Conservation (phyloP, 2,113 vertebrate species). For the Ceuthmochares aereus region DNA sequence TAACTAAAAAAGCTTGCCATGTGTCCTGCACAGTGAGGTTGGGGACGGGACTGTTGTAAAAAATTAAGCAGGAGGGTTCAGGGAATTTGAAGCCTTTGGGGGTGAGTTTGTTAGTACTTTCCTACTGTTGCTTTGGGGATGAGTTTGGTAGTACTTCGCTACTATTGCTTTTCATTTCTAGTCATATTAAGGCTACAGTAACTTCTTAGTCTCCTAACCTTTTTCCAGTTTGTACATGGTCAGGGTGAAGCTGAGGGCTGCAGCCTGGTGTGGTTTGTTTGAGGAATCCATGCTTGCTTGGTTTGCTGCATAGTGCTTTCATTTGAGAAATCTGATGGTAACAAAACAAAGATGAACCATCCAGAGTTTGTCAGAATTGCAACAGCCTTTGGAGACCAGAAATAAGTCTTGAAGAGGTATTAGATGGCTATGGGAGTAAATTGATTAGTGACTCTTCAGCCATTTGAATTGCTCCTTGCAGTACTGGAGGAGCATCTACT, state of each 20-base stretch:
- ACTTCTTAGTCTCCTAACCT: neutral
- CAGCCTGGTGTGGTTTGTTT: neutral
- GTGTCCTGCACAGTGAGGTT: neutral
- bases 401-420: neutral
- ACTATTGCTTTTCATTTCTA: neutral
- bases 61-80: neutral
- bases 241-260: neutral
- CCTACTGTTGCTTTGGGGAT: neutral
- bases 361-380: neutral
- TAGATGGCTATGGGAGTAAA: neutral
- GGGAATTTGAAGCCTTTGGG: neutral
- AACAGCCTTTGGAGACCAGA: neutral
- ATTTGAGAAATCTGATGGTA: neutral
- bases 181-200: neutral
- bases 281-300: neutral
- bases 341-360: neutral
- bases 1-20: neutral
- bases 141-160: neutral
- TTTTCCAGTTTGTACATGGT: neutral
- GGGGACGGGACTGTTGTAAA: neutral
- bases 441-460: neutral
- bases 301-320: neutral
- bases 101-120: neutral
- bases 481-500: neutral
- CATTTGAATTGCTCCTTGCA: neutral